Evolutionary conservation across 2,888 invertebrate genomes (phyloP), one percentile per base, ranked within the genome.

Genomic region (Leptopterna dolabrata): DNA sequence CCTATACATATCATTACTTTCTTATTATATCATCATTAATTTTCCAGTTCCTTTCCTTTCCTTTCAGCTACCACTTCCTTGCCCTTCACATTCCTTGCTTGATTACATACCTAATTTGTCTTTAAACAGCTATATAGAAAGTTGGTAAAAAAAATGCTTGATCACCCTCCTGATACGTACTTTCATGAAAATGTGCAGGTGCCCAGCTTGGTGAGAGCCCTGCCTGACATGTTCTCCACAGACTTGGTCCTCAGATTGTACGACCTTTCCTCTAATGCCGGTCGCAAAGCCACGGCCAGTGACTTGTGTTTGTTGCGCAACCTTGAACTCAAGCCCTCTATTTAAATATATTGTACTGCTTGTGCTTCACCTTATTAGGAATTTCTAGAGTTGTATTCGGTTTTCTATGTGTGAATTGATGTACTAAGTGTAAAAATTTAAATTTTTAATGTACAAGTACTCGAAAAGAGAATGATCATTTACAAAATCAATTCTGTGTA

Each of bases 241-340:
- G 94, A 95, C 89, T 92, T 97, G 86, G 93, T 97, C 88, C 92
- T 97, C 80, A 94, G 96, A 91, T 92, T 97, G 88, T 96, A 98
- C 91, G 97, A 97, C 92, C 93, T 97, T 78, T 94, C 95, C 81
- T 94, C 95, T 27, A 92, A 94, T 27, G 93, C 94, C 85, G 97
- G 98, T 0, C 94, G 97, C 87, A 96, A 96, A 91, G 95, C 96
- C 87, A 97, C 97, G 85, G 97, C 97, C 0, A 94, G 97, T 90
- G 97, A 97, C 92, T 93, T 98, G 88, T 97, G 97, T 91, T 94
- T 97, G 91, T 93, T 97, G 90, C 94, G 97, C 89, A 97, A 97
- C 92, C 96, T 96, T 43, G 88, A 88, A 45, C 86, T 90, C 86
- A 90, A 89, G 82, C 89, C 88, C 36, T 85, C 88, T 19, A 86